These are phyloP conservation scores for Balaeniceps rex DNA, from an alignment of 2,113 vertebrate genomes.

Conservation along the genomic window DNA sequence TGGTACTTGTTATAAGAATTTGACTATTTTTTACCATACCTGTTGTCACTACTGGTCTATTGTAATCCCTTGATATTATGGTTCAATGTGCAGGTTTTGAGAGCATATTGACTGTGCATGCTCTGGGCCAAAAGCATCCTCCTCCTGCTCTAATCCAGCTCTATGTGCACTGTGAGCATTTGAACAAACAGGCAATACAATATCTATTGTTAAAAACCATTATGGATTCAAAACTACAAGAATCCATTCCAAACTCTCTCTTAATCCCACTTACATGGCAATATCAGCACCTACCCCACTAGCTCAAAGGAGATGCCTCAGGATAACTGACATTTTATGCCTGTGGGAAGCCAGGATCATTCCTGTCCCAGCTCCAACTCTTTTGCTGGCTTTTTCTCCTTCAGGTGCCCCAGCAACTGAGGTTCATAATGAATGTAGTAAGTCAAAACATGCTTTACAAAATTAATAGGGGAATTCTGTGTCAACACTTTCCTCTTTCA, in stretches of 20 bases:
- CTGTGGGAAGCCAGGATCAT: neutral
- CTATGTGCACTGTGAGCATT: neutral
- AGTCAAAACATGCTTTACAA: neutral
- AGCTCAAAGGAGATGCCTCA: neutral
- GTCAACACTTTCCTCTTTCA: neutral
- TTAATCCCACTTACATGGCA: neutral
- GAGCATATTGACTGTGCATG: neutral
- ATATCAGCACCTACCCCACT: neutral
- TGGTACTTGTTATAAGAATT: neutral
- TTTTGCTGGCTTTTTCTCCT: neutral
- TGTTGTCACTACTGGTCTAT: neutral
- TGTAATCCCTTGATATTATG: neutral
- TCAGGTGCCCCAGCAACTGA: neutral
- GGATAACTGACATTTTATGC: neutral
- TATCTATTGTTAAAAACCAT: neutral
- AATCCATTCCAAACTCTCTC: neutral
- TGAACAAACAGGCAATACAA: neutral
- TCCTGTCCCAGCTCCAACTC: neutral
- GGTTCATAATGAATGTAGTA: neutral
- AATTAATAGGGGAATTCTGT: neutral
- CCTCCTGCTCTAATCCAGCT: neutral
- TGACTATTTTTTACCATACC: neutral
- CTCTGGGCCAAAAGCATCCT: neutral
- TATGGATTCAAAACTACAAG: neutral
- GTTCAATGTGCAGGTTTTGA: neutral